phyloP scores from a whole-genome alignment of 2,797 vertebrate genomes.

The Sternarchorhynchus goeldii region DNA sequence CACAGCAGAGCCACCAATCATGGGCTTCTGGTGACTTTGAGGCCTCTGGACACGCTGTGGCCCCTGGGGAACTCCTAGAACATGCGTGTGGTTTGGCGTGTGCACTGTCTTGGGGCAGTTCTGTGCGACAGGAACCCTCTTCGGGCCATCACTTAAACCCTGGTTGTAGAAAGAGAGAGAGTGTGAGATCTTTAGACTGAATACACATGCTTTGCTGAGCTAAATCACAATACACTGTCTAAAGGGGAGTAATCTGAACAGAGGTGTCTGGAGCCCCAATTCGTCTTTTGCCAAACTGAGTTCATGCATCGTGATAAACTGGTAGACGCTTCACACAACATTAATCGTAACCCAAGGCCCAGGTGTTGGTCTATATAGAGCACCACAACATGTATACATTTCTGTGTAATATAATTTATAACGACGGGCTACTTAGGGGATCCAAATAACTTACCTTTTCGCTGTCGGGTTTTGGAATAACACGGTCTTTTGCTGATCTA shows the following conservation, averaged over 20 bases:
- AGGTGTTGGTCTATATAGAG: too few species aligned
- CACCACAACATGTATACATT: not conserved
- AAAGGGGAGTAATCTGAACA: not conserved
- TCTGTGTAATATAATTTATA: not conserved
- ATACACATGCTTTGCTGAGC: too few species aligned
- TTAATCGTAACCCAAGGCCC: too few species aligned
- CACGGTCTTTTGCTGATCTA: slow-evolving; percentile 60
- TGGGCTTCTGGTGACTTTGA: slow-evolving; percentile 62
- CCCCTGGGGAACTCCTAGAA: slow-evolving; percentile 70
- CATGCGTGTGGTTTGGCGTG: slow-evolving; percentile 66
- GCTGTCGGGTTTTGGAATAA: slow-evolving; percentile 57
- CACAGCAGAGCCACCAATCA: slow-evolving; percentile 13
- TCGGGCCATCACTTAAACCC: slow-evolving; percentile 72
- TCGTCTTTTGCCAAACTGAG: too few species aligned
- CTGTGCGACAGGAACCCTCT: slow-evolving; percentile 78
- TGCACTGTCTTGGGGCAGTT: slow-evolving; percentile 44
- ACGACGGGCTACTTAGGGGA: not conserved
- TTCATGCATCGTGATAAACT: too few species aligned
- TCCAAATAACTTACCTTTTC: slow-evolving; percentile 40
- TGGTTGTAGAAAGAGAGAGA: slow-evolving; percentile 40
- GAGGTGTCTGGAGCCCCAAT: too few species aligned
- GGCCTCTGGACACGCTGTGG: slow-evolving; percentile 74
- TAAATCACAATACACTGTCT: not conserved
- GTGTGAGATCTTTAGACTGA: not conserved
- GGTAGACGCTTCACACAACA: too few species aligned